A percentile compares a stretch with the other conserved stretches of the same genome.
phyloP scores from a whole-genome alignment of 2,888 invertebrate species.

The Alitta virens region DNA sequence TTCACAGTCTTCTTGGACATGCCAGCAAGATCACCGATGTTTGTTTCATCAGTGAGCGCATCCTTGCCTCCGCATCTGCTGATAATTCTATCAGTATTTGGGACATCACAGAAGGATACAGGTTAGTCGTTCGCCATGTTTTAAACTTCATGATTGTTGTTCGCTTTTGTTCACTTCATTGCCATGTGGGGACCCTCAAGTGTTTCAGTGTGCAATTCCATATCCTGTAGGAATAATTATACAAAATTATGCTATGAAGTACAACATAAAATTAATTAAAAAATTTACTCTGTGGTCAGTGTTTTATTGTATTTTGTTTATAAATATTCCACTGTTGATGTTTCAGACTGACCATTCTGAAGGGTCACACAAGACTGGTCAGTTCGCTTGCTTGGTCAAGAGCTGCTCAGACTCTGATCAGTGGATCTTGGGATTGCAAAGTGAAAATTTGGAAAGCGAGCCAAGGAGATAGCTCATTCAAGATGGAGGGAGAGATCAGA shows the following conservation, averaged over 20 bases:
- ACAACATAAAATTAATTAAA: too few species aligned
- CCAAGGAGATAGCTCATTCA: too few species aligned
- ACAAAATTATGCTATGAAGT: too few species aligned
- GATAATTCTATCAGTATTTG: constrained; percentile 51
- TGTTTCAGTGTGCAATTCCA: too few species aligned
- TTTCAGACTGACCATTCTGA: constrained; percentile 44
- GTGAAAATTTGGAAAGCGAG: constrained; percentile 49
- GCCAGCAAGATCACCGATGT: constrained; percentile 47
- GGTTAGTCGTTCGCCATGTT: constrained; percentile 34
- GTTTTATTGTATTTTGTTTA: too few species aligned
- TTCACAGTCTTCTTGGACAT: constrained; percentile 46
- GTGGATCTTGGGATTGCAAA: constrained; percentile 54
- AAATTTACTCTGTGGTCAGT: too few species aligned
- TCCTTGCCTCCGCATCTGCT: constrained; percentile 48
- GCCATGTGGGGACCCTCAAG: too few species aligned
- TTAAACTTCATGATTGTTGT: too few species aligned
- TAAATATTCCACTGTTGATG: too few species aligned
- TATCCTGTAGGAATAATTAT: too few species aligned
- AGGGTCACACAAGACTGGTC: constrained; percentile 48
- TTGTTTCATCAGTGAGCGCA: constrained; percentile 46
- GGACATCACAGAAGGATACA: constrained; percentile 48
- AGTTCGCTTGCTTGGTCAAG: constrained; percentile 43
- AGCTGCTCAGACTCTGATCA: constrained; percentile 44
- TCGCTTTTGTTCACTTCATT: too few species aligned
- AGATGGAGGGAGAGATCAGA: too few species aligned